Percentiles rank a stretch among this genome's conserved stretches.
These are phyloP conservation scores for Acomys russatus DNA, from an alignment of 2,797 vertebrate genomes.

Conservation along the genomic window DNA sequence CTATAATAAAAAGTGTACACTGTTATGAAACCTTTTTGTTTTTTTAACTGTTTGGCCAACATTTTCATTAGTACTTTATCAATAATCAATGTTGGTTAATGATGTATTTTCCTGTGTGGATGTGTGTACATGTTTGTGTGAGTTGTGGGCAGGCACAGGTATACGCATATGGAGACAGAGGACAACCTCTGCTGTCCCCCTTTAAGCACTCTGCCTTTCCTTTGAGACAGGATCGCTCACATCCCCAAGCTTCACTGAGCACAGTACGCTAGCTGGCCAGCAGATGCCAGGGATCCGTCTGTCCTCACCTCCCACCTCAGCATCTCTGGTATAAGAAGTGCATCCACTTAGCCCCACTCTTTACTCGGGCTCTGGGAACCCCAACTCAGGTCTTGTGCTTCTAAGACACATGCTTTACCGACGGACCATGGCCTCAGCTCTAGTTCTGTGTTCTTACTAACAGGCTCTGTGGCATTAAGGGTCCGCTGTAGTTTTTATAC, in stretches of 20 bases:
- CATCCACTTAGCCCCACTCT: not conserved
- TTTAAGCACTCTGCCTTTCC: not conserved
- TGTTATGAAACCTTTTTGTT: constrained; percentile 2
- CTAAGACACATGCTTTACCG: not conserved
- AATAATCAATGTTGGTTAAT: constrained; percentile 27
- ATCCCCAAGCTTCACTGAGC: not conserved
- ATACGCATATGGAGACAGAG: not conserved
- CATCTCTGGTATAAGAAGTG: not conserved
- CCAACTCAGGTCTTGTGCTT: not conserved
- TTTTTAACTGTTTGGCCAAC: not conserved
- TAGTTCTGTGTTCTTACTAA: constrained; percentile 56
- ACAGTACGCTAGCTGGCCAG: not conserved
- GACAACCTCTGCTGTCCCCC: not conserved
- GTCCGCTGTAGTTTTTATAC: constrained; percentile 15
- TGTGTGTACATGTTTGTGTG: not conserved
- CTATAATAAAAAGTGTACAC: constrained; percentile 13
- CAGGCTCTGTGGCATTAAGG: not conserved
- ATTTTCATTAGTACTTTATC: constrained; percentile 50
- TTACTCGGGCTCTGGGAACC: not conserved
- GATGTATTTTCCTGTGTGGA: not conserved
- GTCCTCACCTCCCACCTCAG: not conserved
- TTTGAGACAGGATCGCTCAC: not conserved
- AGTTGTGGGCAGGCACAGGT: too few species aligned
- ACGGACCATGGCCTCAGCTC: not conserved
- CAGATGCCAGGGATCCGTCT: not conserved